Percentiles rank a stretch among this genome's conserved stretches.
phyloP scores from a whole-genome alignment of 2,888 invertebrate species.

The Cordilura impudica region DNA sequence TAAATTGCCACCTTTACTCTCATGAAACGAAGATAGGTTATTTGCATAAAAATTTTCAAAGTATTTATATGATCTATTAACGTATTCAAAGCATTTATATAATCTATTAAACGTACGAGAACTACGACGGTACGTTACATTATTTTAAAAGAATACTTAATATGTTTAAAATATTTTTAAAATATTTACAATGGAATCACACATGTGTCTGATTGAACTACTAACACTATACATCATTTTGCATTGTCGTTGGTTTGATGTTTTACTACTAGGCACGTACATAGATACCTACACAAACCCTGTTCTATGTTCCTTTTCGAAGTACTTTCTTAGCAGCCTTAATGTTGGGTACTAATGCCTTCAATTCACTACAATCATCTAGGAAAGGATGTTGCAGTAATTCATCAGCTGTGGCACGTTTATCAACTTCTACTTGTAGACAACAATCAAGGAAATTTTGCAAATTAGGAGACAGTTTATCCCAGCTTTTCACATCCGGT shows the following conservation, averaged over 20 bases:
- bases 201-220: constrained; percentile 52
- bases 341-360: constrained; percentile 91
- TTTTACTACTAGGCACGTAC: constrained; percentile 58
- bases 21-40: too few species aligned
- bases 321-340: constrained; percentile 93
- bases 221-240: constrained; percentile 20
- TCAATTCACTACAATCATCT: constrained; percentile 89
- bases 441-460: constrained; percentile 92
- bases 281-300: constrained; percentile 60
- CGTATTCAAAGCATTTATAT: constrained; percentile 3
- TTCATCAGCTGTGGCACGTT: constrained; percentile 91
- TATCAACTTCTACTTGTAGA: constrained; percentile 92
- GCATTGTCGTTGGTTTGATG: constrained; percentile 1
- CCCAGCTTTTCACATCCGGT: constrained; percentile 92
- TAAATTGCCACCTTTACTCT: background rate
- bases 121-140: constrained; percentile 10
- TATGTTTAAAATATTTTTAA: constrained; percentile 28
- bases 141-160: constrained; percentile 36
- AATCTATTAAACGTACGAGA: constrained; percentile 27
- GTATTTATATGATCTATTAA: constrained; percentile 27
- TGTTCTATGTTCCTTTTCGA: constrained; percentile 64
- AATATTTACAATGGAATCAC: constrained; percentile 57
- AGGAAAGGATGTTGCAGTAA: constrained; percentile 94
- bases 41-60: background rate
- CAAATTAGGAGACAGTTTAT: constrained; percentile 86